Evolutionary conservation across 2,797 vertebrate genomes (phyloP).

Genomic region (Enteromius thamalakanensis): DNA sequence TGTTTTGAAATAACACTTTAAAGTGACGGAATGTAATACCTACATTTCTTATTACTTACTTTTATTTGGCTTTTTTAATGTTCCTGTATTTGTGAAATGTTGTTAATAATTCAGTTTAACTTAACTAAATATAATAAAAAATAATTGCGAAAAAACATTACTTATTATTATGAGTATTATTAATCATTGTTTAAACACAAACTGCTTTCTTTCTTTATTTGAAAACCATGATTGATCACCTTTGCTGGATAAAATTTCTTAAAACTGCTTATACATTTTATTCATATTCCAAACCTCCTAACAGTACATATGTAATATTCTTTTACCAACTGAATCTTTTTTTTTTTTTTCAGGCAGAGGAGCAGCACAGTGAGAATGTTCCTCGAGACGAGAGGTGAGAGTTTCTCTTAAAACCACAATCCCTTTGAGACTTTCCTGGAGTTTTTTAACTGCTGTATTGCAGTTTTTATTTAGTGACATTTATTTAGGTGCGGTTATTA

Average conservation of each 20-base stretch:
- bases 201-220: too few species aligned
- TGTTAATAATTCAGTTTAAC: background rate
- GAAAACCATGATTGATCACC: too few species aligned
- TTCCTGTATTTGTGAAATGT: background rate
- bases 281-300: background rate
- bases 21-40: background rate
- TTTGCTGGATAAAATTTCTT: too few species aligned
- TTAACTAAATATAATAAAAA: too few species aligned
- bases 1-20: background rate
- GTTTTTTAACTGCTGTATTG: background rate
- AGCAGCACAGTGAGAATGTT: slow-evolving; percentile 87
- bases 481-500: background rate
- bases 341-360: slow-evolving; percentile 79
- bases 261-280: too few species aligned
- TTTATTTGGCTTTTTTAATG: background rate
- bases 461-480: background rate
- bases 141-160: too few species aligned
- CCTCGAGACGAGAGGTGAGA: slow-evolving; percentile 87
- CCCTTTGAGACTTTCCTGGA: background rate
- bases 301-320: background rate
- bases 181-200: too few species aligned
- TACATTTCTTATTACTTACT: background rate
- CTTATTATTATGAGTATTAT: too few species aligned
- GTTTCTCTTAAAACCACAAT: slow-evolving; percentile 9
- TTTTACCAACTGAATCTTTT: background rate